Conservation (phyloP, 2,113 vertebrate species). For the Rostratula benghalensis region DNA sequence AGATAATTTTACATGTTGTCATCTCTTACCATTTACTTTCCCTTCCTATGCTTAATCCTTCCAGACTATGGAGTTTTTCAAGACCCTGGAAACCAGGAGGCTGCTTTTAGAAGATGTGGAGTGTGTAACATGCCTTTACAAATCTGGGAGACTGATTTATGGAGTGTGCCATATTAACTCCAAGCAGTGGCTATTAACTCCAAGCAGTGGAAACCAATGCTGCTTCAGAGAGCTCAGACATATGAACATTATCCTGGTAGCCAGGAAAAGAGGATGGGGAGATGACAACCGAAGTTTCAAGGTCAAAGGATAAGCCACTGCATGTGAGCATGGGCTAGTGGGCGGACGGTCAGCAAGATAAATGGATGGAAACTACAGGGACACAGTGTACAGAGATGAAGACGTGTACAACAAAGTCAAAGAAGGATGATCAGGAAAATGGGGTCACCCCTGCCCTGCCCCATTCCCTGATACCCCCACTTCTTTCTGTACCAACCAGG, state of each 20-base stretch:
- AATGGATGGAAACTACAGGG: not conserved
- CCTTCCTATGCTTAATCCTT: not conserved
- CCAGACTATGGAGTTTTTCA: not conserved
- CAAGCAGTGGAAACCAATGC: not conserved
- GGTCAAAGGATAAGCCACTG: not conserved
- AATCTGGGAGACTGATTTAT: not conserved
- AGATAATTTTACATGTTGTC: not conserved
- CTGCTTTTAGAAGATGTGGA: not conserved
- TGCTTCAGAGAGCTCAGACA: not conserved
- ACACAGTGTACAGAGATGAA: not conserved
- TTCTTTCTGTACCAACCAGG: not conserved
- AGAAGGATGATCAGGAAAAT: not conserved
- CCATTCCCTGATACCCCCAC: not conserved
- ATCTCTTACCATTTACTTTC: not conserved
- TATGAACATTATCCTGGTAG: not conserved
- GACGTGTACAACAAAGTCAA: not conserved
- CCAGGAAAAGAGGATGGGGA: not conserved
- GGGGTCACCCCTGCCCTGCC: not conserved
- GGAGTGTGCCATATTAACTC: not conserved
- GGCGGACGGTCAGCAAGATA: no score
- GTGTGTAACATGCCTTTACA: not conserved
- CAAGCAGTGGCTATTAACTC: not conserved
- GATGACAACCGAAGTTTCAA: not conserved
- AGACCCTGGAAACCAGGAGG: not conserved
- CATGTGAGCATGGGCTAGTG: not conserved